Base-by-base conservation (phyloP, 1,140 invertebrate genomes). In the Stratiolaelaps scimitus region DNA sequence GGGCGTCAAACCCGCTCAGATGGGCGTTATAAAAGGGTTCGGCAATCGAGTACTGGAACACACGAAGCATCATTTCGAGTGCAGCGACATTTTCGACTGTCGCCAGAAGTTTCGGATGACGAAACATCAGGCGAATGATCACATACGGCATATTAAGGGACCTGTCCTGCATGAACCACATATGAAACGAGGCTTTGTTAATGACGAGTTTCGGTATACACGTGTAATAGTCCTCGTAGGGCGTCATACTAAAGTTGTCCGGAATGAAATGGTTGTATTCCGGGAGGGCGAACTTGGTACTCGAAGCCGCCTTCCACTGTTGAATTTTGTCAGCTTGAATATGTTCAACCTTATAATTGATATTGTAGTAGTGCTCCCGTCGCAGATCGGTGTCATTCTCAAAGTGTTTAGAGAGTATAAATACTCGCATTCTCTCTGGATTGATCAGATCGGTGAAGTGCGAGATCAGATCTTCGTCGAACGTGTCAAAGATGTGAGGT, bases 91-190 rank as follows among this genome's bases (percentile, higher is more conserved):
- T 26, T 23, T 17, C 26, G 26, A 34, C 53, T 15, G 15, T 29
- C 20, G 53, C 47, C 28, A 28, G 20, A 19, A 48, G 20, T 28
- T 23, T 4, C 15, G 47, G 47, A 28, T 48, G 47, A 23, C 53
- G 17, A 26, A 60, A 26, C 26, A 29, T 20, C 26, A 26, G 23
- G 26, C 34, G 23, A 15, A 60, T 13, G 15, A 60, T 34, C 15
- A 34, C 26, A 26, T 23, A 26, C 17, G 53, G 53, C 26, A 60
- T 34, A 34, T 60, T 60, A 5, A 60, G 34, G 15, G 53, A 60
- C 23, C 34, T 60, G 53, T 60, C 53, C 53, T 60, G 23, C 23
- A 60, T 60, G 53, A 60, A 60, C 53, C 53, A 48, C 47, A 48
- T 48, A 28, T 48, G 53, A 23, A 26, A 60, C 26, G 23, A 60